phyloP scores from a whole-genome alignment of 2,113 vertebrate genomes.

The Nesogale talazaci region DNA sequence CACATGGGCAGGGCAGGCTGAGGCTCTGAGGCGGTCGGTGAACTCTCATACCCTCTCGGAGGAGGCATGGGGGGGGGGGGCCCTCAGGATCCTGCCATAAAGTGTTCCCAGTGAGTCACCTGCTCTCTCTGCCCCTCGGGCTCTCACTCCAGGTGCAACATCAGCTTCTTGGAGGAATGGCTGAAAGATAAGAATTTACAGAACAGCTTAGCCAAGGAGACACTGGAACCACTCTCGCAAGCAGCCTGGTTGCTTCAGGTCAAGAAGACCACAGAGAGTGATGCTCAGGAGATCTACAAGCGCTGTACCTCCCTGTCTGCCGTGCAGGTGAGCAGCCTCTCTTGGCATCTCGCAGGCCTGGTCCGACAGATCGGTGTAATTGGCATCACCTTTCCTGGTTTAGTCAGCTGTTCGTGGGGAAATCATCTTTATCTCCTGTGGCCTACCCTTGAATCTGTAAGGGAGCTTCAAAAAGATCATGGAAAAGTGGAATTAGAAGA shows the following conservation, averaged over 20 bases:
- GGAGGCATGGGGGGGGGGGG: not conserved
- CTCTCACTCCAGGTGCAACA: conserved; percentile 92
- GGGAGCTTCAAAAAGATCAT: too few relatives aligned
- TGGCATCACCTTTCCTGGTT: not conserved
- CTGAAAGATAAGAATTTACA: conserved; percentile 96
- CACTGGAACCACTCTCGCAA: conserved; percentile 93
- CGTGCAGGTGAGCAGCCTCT: conserved; percentile 90
- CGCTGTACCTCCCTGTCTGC: conserved; percentile 92
- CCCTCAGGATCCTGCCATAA: not conserved
- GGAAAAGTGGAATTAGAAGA: too few relatives aligned
- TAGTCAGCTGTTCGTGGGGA: not conserved
- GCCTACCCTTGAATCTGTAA: not conserved
- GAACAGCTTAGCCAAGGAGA: conserved; percentile 91
- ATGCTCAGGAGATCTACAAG: conserved; percentile 93
- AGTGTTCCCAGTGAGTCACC: not conserved
- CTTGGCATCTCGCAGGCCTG: not conserved
- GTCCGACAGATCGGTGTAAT: too few relatives aligned
- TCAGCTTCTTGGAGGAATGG: conserved; percentile 99
- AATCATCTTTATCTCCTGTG: not conserved
- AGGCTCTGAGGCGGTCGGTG: not conserved
- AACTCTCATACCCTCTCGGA: not conserved
- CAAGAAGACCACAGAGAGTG: conserved; percentile 95
- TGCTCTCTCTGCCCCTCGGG: conserved; percentile 24
- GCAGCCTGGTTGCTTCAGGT: conserved; percentile 98
- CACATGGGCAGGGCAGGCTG: not conserved